Evolutionary conservation across 2,888 invertebrate genomes (phyloP), one percentile per base, ranked within the genome.

Genomic region (Phyllotreta striolata): DNA sequence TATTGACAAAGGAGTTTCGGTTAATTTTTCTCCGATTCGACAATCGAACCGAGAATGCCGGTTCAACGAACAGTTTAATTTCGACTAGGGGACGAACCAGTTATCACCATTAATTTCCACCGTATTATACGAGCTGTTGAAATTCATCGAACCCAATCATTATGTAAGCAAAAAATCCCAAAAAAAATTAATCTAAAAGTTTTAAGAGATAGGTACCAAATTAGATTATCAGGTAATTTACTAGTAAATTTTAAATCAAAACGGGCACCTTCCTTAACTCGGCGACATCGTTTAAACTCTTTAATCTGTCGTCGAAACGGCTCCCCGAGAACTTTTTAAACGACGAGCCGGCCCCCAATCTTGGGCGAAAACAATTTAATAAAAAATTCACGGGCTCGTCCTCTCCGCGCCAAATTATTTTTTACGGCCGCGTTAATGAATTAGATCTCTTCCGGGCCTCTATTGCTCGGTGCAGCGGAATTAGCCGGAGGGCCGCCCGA

Each of bases 391-490:
- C 34, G 10, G 39, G 13, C 24, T 55, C 51, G 41, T 24, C 64
- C 7, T 24, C 41, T n/a, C 47, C 13, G 46, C 38, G 40, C 40
- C 35, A 59, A 66, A 63, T 69, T 62, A 69, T 69, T 77, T 79
- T 79, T 79, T 78, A 77, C 75, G 77, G 77, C 75, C 74, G 74
- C 74, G 75, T 77, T 78, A 79, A 79, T 79, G 79, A 79, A 79
- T 79, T 79, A 77, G 78, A 78, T 77, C 77, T 73, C 75, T 55
- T 56, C 75, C 74, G 68, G 68, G 70, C 72, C 74, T 74, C 77
- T 77, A 78, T 79, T 77, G 78, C 77, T 76, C 74, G 75, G 75
- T 77, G 75, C 78, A 76, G 72, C 71, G 74, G 75, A 79, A 79
- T 78, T 77, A 78, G 77, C 75, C 77, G 75, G 66, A 72, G 73